These are phyloP conservation scores for Nothoprocta perdicaria DNA, from an alignment of 2,113 vertebrate genomes.

Conservation along the genomic window DNA sequence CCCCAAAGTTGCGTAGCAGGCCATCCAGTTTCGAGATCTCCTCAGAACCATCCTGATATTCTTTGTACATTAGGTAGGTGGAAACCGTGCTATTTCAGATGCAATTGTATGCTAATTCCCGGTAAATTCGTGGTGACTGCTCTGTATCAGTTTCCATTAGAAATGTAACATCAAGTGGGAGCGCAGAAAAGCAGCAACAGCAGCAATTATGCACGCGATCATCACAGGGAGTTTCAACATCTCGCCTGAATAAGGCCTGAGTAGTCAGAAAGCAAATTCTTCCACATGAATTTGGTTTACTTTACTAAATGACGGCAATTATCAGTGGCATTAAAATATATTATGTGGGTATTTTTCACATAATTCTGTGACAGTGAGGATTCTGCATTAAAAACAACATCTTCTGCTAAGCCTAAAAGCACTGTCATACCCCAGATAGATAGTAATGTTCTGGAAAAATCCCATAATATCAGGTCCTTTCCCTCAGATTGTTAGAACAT, in stretches of 20 bases:
- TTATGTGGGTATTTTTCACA: constrained; percentile 7
- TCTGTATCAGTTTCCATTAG: background rate
- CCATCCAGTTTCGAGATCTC: background rate
- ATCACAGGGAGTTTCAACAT: constrained; percentile 8
- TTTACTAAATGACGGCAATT: background rate
- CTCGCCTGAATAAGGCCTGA: background rate
- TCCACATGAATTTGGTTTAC: background rate
- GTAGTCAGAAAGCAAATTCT: background rate
- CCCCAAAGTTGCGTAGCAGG: rapidly evolving
- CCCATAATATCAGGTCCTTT: background rate
- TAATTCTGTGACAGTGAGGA: background rate
- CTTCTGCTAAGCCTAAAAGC: background rate
- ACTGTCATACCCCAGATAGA: background rate
- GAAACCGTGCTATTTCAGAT: rapidly evolving
- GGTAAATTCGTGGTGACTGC: rapidly evolving
- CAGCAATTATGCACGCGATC: constrained; percentile 20
- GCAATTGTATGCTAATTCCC: background rate
- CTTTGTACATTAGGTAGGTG: rapidly evolving
- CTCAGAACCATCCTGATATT: rapidly evolving
- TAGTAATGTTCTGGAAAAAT: background rate
- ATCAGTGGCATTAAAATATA: constrained; percentile 17
- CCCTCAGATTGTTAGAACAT: background rate
- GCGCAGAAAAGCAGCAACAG: background rate
- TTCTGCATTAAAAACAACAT: background rate
- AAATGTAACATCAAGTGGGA: background rate